Conservation (phyloP, 2,888 invertebrate species). For the Cryptus armator region DNA sequence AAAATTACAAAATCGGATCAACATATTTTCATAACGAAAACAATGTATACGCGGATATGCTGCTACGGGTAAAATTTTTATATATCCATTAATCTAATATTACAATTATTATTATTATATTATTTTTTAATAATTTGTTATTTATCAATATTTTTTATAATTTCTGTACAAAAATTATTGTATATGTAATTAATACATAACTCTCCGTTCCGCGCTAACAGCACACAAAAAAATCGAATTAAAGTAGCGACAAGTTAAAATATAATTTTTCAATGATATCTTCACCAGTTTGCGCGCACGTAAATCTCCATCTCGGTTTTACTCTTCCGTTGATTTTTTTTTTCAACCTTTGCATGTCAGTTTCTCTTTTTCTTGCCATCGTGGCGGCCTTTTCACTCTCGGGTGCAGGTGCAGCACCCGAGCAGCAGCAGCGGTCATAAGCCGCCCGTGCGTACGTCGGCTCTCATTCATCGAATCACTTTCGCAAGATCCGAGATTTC, state of each 20-base stretch:
- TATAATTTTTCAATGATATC: constrained; percentile 26
- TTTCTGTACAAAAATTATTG: no score
- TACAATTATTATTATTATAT: not conserved
- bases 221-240: not conserved
- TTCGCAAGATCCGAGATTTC: constrained; percentile 69
- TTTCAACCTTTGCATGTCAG: constrained; percentile 15
- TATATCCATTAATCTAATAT: not conserved
- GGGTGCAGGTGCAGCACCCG: constrained; percentile 33
- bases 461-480: constrained; percentile 70
- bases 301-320: constrained; percentile 21
- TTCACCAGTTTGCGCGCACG: constrained; percentile 14
- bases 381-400: constrained; percentile 22
- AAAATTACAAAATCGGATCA: not conserved
- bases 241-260: not conserved
- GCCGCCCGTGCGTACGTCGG: constrained; percentile 49
- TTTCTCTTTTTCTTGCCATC: constrained; percentile 51
- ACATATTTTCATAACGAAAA: not conserved
- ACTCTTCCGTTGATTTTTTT: constrained; percentile 35
- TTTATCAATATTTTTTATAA: no score
- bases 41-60: not conserved
- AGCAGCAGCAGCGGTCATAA: not conserved
- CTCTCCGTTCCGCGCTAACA: not conserved
- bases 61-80: not conserved
- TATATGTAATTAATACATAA: no score
- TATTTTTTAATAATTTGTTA: no score